Conservation (phyloP, 2,113 vertebrate species). For the Diadophis punctatus region DNA sequence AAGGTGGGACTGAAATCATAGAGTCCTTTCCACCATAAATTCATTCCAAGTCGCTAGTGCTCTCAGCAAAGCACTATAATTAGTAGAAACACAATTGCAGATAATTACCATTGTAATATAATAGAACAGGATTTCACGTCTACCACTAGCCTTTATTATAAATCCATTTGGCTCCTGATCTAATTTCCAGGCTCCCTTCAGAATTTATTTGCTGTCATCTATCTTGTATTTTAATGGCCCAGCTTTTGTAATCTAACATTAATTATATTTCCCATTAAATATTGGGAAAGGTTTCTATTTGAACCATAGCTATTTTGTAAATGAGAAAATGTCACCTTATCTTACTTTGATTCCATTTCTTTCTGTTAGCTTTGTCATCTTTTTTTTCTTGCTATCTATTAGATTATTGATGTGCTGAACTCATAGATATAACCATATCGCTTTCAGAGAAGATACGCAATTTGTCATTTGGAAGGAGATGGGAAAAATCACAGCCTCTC, state of each 20-base stretch:
- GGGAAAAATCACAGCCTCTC: neutral
- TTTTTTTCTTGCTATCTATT: slow-evolving; percentile 18
- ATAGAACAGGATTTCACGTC: slow-evolving; percentile 26
- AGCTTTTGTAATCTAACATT: slow-evolving; percentile 42
- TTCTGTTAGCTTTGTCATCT: slow-evolving; percentile 27
- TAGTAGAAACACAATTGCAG: slow-evolving; percentile 12
- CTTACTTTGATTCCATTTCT: slow-evolving; percentile 44
- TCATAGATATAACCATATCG: slow-evolving; percentile 11
- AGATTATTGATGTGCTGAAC: slow-evolving; percentile 5
- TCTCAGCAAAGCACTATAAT: neutral
- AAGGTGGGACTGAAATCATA: slow-evolving; percentile 20
- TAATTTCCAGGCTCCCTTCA: slow-evolving; percentile 15
- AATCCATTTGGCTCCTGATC: slow-evolving; percentile 52
- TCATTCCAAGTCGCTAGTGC: slow-evolving; percentile 18
- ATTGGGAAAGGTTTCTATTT: slow-evolving; percentile 32
- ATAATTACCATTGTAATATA: slow-evolving; percentile 16
- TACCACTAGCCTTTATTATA: slow-evolving; percentile 33
- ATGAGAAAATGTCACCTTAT: slow-evolving; percentile 37
- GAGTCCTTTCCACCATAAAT: slow-evolving; percentile 26
- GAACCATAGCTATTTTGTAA: slow-evolving; percentile 38
- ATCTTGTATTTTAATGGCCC: slow-evolving; percentile 31
- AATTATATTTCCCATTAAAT: slow-evolving; percentile 55
- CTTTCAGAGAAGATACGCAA: neutral
- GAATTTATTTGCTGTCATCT: slow-evolving; percentile 27
- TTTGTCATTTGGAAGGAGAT: neutral